These are phyloP conservation scores for Rhagonycha fulva DNA, from an alignment of 2,888 invertebrate species.

Conservation along the genomic window DNA sequence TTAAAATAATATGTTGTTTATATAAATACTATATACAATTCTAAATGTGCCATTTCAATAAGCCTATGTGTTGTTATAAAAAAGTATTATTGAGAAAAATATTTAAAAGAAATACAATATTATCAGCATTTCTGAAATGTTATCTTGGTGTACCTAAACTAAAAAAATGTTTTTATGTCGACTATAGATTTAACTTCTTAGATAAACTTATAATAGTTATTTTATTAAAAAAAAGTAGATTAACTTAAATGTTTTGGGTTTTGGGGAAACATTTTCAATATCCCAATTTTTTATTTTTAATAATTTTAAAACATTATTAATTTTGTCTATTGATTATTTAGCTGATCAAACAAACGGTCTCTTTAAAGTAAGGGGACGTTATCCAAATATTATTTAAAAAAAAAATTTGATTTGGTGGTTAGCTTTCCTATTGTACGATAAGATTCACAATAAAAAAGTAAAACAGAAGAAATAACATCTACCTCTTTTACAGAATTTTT, in stretches of 20 bases:
- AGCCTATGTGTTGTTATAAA: not conserved
- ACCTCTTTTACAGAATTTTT: no score
- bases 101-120: not conserved
- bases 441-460: no score
- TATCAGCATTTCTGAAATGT: not conserved
- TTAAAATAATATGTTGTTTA: not conserved
- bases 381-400: no score
- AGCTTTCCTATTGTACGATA: no score
- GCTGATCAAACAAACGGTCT: no score
- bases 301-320: not conserved
- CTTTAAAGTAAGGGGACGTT: no score
- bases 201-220: not conserved
- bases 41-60: not conserved
- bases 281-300: not conserved
- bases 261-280: not conserved
- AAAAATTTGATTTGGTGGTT: no score
- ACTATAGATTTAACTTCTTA: not conserved
- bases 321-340: not conserved
- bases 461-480: no score
- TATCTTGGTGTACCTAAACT: not conserved
- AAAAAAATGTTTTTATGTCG: not conserved
- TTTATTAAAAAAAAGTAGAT: not conserved
- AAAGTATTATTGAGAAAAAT: not conserved
- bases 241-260: not conserved
- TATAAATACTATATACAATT: not conserved